Evolutionary conservation across 1,140 invertebrate genomes (phyloP), one percentile per base, ranked within the genome.

Genomic region (Drosophila fuyamai): DNA sequence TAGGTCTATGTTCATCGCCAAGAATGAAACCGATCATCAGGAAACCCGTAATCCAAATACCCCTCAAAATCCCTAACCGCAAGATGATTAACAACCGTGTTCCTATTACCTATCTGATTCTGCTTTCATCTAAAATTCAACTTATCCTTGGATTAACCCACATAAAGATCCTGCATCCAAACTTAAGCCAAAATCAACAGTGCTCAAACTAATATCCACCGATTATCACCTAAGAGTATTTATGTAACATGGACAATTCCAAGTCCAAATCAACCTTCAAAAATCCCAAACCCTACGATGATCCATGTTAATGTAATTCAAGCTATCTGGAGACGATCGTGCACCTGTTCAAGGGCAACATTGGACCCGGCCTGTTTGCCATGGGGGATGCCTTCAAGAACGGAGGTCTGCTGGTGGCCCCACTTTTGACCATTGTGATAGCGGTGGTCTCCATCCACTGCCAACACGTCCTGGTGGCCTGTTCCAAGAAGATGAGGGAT

Each of bases 351-450:
- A 95, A 95, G 84, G 96, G 95, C 41, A 96, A 96, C 93, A 95
- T 96, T 50, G 96, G 96, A 46, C 95, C 95, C 0, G 96, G 96
- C 4, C 94, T 96, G 36, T 95, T 96, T 79, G 96, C 96, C 3
- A 95, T 96, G 94, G 96, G 96, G 7, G 95, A 96, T 90, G 96
- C 95, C 8, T 96, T 96, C 84, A 96, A 94, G 85, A 95, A 96
- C 86, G 95, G 95, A 4, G 96, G 96, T 14, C 92, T 96, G 4
- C 58, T 95, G 3, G 93, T 96, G 35, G 95, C 94, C 0, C 94
- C 95, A 1, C 92, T 95, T 10, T 93, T 95, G 12, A 95, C 95
- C 0, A 92, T 95, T 0, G 63, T 95, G 4, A 94, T 96, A 0
- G 95, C 95, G 0, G 51, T 96, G 14, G 95, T 96, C 43, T 95